Evolutionary conservation across 2,113 vertebrate species (phyloP).

Genomic region (Ariopsis seemanni): DNA sequence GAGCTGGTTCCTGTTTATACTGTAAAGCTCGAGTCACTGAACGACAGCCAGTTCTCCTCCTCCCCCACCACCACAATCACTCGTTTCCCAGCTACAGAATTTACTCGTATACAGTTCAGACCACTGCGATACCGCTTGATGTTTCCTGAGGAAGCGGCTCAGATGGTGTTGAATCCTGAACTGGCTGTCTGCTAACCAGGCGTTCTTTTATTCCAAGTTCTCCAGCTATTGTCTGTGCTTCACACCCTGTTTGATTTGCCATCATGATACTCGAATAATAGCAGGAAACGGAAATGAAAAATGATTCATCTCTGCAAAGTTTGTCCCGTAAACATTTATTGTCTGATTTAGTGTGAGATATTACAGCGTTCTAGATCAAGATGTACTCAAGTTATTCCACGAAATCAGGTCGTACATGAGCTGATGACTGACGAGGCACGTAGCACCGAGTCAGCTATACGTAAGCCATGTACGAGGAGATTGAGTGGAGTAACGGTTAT

Average conservation of each 20-base stretch:
- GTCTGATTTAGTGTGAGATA: neutral
- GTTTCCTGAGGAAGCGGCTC: neutral
- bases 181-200: conserved; percentile 1
- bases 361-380: neutral
- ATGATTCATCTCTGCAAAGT: neutral
- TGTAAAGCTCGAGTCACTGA: neutral
- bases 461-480: too few species aligned
- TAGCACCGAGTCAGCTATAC: too few species aligned
- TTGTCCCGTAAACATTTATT: neutral
- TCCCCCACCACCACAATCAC: too few species aligned
- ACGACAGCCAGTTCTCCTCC: neutral
- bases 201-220: neutral
- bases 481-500: too few species aligned
- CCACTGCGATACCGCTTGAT: neutral
- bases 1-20: neutral
- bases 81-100: neutral
- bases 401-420: too few species aligned
- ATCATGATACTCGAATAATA: neutral
- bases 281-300: neutral
- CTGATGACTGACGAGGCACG: too few species aligned
- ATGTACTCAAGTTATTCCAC: too few species aligned
- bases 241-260: neutral
- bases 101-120: neutral
- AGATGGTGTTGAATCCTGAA: neutral
- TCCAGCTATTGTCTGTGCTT: neutral